A percentile compares a stretch with the other conserved stretches of the same genome.
Conservation (phyloP, 1,140 invertebrate species). For the Theocolax elegans region DNA sequence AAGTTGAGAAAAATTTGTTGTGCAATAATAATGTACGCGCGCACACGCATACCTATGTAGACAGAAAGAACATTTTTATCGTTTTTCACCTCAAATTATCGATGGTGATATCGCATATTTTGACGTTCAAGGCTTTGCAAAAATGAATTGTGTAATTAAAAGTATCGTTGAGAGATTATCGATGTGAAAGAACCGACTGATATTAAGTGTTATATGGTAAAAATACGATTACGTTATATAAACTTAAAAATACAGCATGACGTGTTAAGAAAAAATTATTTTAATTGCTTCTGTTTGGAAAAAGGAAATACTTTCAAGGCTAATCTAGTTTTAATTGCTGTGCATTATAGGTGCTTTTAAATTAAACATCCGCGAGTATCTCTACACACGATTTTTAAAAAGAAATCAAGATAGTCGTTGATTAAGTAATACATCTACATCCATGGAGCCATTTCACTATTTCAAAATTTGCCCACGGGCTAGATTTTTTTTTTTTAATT, state of each 20-base stretch:
- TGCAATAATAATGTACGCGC: too few species aligned
- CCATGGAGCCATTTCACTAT: constrained; percentile 13
- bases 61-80: too few species aligned
- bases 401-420: background rate
- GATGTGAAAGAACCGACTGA: too few species aligned
- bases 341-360: background rate
- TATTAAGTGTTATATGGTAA: background rate
- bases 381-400: background rate
- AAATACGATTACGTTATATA: too few species aligned
- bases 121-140: background rate
- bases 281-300: constrained; percentile 5
- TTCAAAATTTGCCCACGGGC: background rate
- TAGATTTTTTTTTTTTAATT: too few species aligned
- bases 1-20: too few species aligned
- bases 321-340: constrained; percentile 39
- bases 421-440: background rate
- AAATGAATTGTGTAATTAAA: background rate
- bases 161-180: too few species aligned
- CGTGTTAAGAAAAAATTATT: constrained; percentile 18
- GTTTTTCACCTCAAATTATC: constrained; percentile 7
- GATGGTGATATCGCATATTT: background rate
- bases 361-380: too few species aligned
- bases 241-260: constrained; percentile 22
- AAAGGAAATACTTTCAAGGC: constrained; percentile 14
- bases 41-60: too few species aligned